Base-by-base conservation (phyloP, 92 coral and sea anemone species). In the Actinernus sp. region DNA sequence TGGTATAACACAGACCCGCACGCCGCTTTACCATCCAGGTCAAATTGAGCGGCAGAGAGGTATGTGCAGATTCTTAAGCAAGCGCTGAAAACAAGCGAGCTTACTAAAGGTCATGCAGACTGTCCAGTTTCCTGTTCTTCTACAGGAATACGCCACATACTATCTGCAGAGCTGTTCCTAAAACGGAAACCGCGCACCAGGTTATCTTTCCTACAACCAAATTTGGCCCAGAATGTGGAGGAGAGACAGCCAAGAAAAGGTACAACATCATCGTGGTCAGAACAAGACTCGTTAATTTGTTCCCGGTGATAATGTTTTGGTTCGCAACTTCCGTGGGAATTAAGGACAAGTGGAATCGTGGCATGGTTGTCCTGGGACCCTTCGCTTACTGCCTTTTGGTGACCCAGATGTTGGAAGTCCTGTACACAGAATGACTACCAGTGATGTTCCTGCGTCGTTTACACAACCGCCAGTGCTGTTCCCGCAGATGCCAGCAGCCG, bases 81-180 rank as follows among this genome's bases (percentile, higher is more conserved):
- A 40, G 69, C 81, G 4, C 66, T 86, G 26, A 31, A 32, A 12
- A 82, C 36, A 28, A 73, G 80, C 24, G 28, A 76, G 74, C 49
- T 68, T 46, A 58, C 73, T 24, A 56, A 58, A 37, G 46, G 56
- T 44, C 40, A 71, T 9, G 68, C 74, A 0, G 74, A 2, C 49
- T 81, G 34, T 55, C 84, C 14, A 81, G 68, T 44, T 86, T 83
- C 50, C 73, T 86, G 47, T 58, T 74, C 21, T 62, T 51, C 14
- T 79, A 79, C 68, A 31, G 59, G 51, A 47, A 56, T 36, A 60
- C 73, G 44, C 78, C 78, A 17, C 85, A 78, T 40, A 56, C 84
- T 27, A 70, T n/a, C n/a, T n/a, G n/a, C n/a, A n/a, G 74, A 71
- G 43, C 56, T 79, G 80, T 39, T 69, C 51, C 61, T 70, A 47